Conservation (phyloP, 2,888 invertebrate genomes). For the Leptothorax acervorum region DNA sequence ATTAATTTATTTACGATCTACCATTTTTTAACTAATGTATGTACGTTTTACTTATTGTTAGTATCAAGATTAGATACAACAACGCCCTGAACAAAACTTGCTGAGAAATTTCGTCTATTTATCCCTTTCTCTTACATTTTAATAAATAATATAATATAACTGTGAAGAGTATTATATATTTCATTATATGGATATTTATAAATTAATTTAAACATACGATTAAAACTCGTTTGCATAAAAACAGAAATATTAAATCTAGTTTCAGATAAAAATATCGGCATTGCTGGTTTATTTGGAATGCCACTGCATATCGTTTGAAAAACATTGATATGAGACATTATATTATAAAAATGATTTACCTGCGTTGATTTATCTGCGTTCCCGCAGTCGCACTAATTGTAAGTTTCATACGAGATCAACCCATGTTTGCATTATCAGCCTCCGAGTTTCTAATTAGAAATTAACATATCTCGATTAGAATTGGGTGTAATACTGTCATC, state of each 20-base stretch:
- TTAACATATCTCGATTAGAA: neutral
- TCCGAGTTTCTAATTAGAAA: neutral
- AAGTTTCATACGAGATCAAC: neutral
- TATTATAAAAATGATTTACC: neutral
- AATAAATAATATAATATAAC: neutral
- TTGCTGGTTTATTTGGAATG: neutral
- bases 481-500: neutral
- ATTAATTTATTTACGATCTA: neutral
- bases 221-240: neutral
- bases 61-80: neutral
- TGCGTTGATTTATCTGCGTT: neutral
- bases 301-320: neutral
- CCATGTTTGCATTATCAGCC: neutral
- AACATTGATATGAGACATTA: neutral
- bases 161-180: neutral
- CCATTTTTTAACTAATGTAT: neutral
- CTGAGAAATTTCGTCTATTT: neutral
- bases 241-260: conserved; percentile 6
- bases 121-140: neutral
- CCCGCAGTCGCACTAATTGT: too few relatives aligned
- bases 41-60: neutral
- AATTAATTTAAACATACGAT: neutral
- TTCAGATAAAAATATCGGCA: neutral
- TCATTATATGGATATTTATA: neutral
- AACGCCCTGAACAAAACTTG: neutral